Evolutionary conservation across 2,888 invertebrate species (phyloP).

Genomic region (Pammene fasciana): DNA sequence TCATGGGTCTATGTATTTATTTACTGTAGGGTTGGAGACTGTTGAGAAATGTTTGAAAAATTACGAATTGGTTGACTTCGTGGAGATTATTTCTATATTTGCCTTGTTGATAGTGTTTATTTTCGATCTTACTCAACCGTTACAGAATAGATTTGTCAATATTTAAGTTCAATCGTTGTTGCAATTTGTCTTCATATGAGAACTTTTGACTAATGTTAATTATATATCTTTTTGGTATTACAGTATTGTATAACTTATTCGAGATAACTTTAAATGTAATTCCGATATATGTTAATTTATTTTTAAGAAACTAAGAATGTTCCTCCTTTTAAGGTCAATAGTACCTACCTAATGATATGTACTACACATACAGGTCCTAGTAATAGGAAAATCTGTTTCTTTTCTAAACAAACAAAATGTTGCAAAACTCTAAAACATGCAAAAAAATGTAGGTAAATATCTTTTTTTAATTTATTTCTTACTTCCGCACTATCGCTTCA

Average conservation of each 20-base stretch:
- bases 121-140: slow-evolving; percentile 47
- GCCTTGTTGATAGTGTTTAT: slow-evolving; percentile 63
- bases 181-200: not conserved
- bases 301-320: too few relatives aligned
- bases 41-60: slow-evolving; percentile 68
- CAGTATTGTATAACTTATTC: not conserved
- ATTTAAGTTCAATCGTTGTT: slow-evolving; percentile 14
- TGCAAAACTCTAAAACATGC: too few relatives aligned
- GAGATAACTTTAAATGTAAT: too few relatives aligned
- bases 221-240: not conserved
- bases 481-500: not conserved
- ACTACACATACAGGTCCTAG: too few relatives aligned
- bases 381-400: too few relatives aligned
- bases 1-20: slow-evolving; percentile 47
- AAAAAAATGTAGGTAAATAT: too few relatives aligned
- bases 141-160: slow-evolving; percentile 38
- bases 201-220: slow-evolving; percentile 2
- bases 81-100: slow-evolving; percentile 55
- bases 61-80: slow-evolving; percentile 72
- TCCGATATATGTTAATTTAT: too few relatives aligned
- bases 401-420: too few relatives aligned
- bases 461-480: not conserved
- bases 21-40: slow-evolving; percentile 53
- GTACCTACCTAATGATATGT: too few relatives aligned
- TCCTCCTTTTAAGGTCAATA: too few relatives aligned